These are phyloP conservation scores for Cosmia trapezina DNA, from an alignment of 2,888 invertebrate genomes.

Conservation along the genomic window DNA sequence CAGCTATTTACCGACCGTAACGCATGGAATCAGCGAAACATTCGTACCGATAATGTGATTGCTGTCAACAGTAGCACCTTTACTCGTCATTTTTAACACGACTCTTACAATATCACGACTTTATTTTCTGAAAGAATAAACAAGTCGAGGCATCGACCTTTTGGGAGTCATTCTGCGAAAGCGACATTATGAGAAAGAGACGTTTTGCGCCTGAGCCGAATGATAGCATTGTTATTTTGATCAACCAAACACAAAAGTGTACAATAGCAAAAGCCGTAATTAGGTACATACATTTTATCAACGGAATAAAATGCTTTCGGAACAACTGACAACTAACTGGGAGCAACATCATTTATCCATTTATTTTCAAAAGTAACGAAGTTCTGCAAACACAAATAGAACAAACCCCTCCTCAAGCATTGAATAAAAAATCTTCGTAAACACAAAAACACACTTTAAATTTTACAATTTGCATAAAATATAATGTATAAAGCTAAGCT, in stretches of 20 bases:
- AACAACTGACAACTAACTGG: not conserved
- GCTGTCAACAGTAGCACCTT: not conserved
- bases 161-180: no score
- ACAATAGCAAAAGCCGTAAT: no score
- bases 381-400: constrained; percentile 17
- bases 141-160: no score
- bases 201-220: no score
- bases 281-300: no score
- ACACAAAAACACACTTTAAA: constrained; percentile 55
- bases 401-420: not conserved
- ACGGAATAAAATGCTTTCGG: not conserved
- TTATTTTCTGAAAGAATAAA: rapidly evolving
- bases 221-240: not conserved
- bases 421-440: constrained; percentile 20
- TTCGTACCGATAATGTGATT: constrained; percentile 14
- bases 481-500: constrained; percentile 49
- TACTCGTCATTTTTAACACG: not conserved
- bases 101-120: not conserved
- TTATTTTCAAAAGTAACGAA: constrained; percentile 3
- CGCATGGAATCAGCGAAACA: constrained; percentile 12
- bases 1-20: constrained; percentile 9
- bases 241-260: no score
- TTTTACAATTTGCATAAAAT: constrained; percentile 49
- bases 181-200: no score
- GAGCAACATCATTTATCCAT: not conserved